Evolutionary conservation across 2,113 vertebrate species (phyloP).

Genomic region (Macquaria australasica): DNA sequence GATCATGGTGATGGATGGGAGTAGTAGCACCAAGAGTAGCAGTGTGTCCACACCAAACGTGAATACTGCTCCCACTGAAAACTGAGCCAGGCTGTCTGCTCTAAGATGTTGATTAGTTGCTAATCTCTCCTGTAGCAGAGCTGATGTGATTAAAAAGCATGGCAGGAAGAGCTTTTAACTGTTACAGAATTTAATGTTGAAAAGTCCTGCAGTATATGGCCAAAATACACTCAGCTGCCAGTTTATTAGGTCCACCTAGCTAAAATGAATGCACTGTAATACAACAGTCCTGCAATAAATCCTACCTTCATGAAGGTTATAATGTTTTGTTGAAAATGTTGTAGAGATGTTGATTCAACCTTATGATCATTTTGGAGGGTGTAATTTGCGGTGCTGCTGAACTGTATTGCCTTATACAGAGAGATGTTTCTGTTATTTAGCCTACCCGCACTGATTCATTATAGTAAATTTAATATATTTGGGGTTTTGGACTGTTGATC

Average conservation of each 20-base stretch:
- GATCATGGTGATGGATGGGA: slow-evolving; percentile 12
- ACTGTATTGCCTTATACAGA: not conserved
- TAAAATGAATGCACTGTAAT: not conserved
- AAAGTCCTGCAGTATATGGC: slow-evolving; percentile 13
- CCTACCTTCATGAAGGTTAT: not conserved
- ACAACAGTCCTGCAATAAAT: not conserved
- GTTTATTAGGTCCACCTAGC: not conserved
- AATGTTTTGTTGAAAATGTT: not conserved
- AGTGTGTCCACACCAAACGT: slow-evolving; percentile 21
- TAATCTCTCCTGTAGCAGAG: slow-evolving; percentile 42
- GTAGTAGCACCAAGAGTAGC: slow-evolving; percentile 20
- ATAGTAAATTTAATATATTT: no score
- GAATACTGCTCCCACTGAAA: slow-evolving; percentile 27
- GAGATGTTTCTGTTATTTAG: not conserved
- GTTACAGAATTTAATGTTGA: slow-evolving; percentile 12
- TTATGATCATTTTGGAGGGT: not conserved
- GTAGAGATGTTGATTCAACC: not conserved
- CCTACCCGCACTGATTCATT: no score
- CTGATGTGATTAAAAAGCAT: slow-evolving; percentile 35
- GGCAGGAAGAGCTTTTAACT: slow-evolving; percentile 22
- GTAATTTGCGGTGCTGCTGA: not conserved
- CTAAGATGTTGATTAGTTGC: slow-evolving; percentile 53
- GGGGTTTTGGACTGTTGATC: not conserved
- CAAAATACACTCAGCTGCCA: not conserved
- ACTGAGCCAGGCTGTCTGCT: slow-evolving; percentile 37